Conservation (phyloP, 2,888 invertebrate species). For the Sepioteuthis lessoniana region DNA sequence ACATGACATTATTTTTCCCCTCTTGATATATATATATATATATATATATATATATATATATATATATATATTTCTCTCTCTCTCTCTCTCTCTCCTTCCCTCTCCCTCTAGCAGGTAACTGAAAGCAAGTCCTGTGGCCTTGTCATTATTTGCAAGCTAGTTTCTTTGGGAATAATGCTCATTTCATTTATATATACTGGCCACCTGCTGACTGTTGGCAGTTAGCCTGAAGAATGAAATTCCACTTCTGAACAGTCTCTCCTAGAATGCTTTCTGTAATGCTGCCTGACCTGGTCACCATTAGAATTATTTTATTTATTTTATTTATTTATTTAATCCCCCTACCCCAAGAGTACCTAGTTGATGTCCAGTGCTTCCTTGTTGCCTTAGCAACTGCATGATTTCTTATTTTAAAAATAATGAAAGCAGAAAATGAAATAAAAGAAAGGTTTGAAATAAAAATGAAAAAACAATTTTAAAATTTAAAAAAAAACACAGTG, state of each 20-base stretch:
- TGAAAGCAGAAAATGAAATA: neutral
- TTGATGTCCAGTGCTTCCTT: neutral
- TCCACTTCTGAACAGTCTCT: neutral
- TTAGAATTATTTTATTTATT: neutral
- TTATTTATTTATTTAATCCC: neutral
- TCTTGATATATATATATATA: no score
- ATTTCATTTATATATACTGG: neutral
- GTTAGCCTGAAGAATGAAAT: neutral
- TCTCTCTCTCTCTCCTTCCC: neutral
- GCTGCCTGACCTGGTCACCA: neutral
- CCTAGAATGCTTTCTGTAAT: neutral
- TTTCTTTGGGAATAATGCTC: neutral
- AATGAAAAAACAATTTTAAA: no score
- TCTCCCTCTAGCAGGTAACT: neutral
- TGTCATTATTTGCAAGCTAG: neutral
- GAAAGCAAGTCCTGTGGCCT: no score
- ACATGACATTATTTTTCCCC: neutral
- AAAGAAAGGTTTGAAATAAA: neutral
- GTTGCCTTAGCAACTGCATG: slow-evolving; percentile 10
- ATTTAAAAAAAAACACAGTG: no score
- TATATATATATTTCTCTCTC: neutral
- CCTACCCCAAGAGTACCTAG: neutral
- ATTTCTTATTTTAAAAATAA: neutral
- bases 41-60: no score
- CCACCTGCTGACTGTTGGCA: neutral